These are phyloP conservation scores for Natrix natrix DNA, from an alignment of 2,797 vertebrate genomes.

Conservation along the genomic window DNA sequence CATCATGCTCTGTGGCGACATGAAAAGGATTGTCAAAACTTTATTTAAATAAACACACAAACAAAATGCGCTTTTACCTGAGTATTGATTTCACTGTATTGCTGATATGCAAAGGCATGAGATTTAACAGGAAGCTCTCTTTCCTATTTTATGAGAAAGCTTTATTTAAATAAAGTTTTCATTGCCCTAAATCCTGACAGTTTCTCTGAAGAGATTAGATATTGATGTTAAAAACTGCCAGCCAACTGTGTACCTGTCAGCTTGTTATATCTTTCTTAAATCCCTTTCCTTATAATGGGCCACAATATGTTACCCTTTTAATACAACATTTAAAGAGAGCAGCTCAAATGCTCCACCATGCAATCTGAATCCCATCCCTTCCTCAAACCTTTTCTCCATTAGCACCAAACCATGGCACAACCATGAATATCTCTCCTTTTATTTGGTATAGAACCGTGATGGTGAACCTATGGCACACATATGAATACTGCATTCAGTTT, in stretches of 20 bases:
- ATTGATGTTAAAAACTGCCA: neutral
- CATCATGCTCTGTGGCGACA: neutral
- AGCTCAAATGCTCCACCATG: neutral
- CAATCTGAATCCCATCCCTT: neutral
- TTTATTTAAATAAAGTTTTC: neutral
- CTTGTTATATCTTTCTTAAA: neutral
- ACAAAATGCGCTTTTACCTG: too few relatives aligned
- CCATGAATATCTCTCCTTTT: neutral
- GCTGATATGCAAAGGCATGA: too few relatives aligned
- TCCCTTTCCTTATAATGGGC: neutral
- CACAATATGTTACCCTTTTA: neutral
- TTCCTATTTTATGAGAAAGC: too few relatives aligned
- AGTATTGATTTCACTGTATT: too few relatives aligned
- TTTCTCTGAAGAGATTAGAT: neutral
- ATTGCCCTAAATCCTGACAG: neutral
- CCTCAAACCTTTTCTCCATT: neutral
- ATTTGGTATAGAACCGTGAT: neutral
- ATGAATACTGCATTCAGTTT: too few relatives aligned
- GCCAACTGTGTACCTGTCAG: neutral
- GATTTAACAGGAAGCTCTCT: too few relatives aligned
- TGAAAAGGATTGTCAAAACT: neutral
- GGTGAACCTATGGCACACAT: too few relatives aligned
- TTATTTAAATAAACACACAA: neutral
- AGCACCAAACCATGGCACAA: neutral
- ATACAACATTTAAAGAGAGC: neutral